A percentile compares a stretch with the other conserved stretches of the same genome.
phyloP scores from a whole-genome alignment of 2,888 invertebrate species.

The Drosophila robusta region DNA sequence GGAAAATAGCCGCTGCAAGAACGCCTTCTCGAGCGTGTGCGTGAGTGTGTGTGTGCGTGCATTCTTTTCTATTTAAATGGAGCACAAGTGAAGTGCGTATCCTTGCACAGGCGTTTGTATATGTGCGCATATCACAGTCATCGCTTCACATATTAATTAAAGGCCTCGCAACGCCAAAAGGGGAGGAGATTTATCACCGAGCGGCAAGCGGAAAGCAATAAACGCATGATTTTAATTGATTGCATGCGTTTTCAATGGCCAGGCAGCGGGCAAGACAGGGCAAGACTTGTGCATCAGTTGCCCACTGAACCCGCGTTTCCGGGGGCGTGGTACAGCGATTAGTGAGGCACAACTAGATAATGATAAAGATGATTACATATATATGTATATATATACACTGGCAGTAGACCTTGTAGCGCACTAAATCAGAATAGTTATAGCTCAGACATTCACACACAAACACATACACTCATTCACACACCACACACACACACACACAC shows the following conservation, averaged over 20 bases:
- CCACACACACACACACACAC: not conserved
- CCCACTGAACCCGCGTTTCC: slow-evolving; percentile 15
- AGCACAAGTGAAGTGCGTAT: slow-evolving; percentile 80
- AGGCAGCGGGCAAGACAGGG: not conserved
- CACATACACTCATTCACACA: not conserved
- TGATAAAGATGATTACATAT: slow-evolving; percentile 2
- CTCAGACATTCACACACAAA: not conserved
- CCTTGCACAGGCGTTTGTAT: slow-evolving; percentile 19
- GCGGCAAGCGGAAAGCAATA: slow-evolving; percentile 43
- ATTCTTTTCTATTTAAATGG: slow-evolving; percentile 81
- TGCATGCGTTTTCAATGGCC: slow-evolving; percentile 34
- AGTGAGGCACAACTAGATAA: not conserved
- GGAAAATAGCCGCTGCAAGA: slow-evolving; percentile 74
- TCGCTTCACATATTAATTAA: slow-evolving; percentile 77
- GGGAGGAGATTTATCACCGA: slow-evolving; percentile 20
- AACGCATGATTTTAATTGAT: slow-evolving; percentile 62
- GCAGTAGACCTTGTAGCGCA: not conserved
- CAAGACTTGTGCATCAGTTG: slow-evolving; percentile 6
- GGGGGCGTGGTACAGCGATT: slow-evolving; percentile 11
- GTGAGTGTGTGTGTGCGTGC: slow-evolving; percentile 12
- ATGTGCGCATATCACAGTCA: slow-evolving; percentile 35
- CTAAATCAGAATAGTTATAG: slow-evolving; percentile 1
- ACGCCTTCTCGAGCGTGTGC: slow-evolving; percentile 30
- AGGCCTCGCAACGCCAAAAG: slow-evolving; percentile 23
- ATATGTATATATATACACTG: too few relatives aligned